Percentiles rank a stretch among this genome's conserved stretches.
phyloP scores from a whole-genome alignment of 2,113 vertebrate genomes.

The Salvelinus alpinus region DNA sequence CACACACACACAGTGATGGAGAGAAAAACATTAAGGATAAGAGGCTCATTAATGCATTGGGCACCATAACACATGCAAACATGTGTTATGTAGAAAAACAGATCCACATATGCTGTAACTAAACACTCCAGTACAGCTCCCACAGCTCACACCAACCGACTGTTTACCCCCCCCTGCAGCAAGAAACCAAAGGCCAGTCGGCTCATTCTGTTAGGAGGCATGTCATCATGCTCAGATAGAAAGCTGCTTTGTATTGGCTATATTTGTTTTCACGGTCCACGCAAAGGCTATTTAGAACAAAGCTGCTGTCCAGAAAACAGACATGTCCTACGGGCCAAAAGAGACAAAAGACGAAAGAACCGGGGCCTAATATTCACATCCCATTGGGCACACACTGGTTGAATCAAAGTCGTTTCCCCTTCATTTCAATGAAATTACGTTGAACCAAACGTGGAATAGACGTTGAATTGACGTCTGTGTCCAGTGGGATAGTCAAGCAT shows the following conservation, averaged over 20 bases:
- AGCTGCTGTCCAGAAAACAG: slow-evolving; percentile 46
- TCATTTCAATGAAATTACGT: too few relatives aligned
- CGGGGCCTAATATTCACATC: not conserved
- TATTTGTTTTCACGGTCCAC: slow-evolving; percentile 51
- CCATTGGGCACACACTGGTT: too few relatives aligned
- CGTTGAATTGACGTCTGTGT: too few relatives aligned
- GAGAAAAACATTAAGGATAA: too few relatives aligned
- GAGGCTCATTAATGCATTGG: too few relatives aligned
- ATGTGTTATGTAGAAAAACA: too few relatives aligned
- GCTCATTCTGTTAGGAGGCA: slow-evolving; percentile 42
- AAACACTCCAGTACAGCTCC: too few relatives aligned
- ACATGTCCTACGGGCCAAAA: not conserved
- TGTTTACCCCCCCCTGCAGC: slow-evolving; percentile 3
- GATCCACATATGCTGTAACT: too few relatives aligned
- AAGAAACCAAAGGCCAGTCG: slow-evolving; percentile 14
- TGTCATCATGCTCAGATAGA: slow-evolving; percentile 64
- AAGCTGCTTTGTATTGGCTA: slow-evolving; percentile 65
- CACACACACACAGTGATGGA: not conserved
- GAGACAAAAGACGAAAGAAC: not conserved
- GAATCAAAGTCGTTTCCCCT: too few relatives aligned
- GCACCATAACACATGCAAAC: too few relatives aligned
- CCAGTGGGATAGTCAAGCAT: not conserved
- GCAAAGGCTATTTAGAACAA: slow-evolving; percentile 59
- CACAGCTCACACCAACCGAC: not conserved
- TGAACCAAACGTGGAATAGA: too few relatives aligned